Base-by-base conservation (phyloP, 2,888 invertebrate genomes). In the Perithous albicinctus region DNA sequence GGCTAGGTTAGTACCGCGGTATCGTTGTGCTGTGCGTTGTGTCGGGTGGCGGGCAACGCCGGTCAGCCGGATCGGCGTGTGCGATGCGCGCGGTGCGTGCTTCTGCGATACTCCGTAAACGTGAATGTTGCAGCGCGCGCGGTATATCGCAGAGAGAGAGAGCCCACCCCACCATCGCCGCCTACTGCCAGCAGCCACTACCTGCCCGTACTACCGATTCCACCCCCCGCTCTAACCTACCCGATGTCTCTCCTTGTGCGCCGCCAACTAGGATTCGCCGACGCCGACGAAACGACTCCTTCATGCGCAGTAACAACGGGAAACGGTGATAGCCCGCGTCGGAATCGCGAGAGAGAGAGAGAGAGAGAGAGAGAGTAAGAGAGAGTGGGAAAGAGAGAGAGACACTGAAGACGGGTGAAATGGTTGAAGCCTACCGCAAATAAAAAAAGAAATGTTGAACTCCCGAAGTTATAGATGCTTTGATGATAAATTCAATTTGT, bases 41-140 rank as follows among this genome's bases (percentile, higher is more conserved):
- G 54, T 63, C 41, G 46, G 56, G 80, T 56, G 54, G 48, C 51
- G 35, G 35, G 23, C 20, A n/a, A 38, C 15, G 51, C 26, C 54
- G 70, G 41, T 43, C 41, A 38, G 69, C 32, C 41, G 72, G 46
- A 74, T 78, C 72, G 70, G 76, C 79, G 85, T 81, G 80, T 83
- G n/a, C 61, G 48, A 63, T 81, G 85, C 84, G 85, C 86, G 84
- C 78, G 56, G 69, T 85, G 87, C 88, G 87, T 89, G 88, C 86
- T 87, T 84, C 86, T 87, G 82, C 88, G 90, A 86, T 88, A 89
- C 56, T 56, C 56, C 56, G 89, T 87, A 82, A 88, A 86, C 89
- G 89, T 86, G 59, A 70, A 41, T 82, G 87, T n/a, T 86, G 88
- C 88, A 90, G 89, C 87, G 88, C 88, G 87, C 87, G 84, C 72